Evolutionary conservation across 1,140 invertebrate genomes (phyloP).

Genomic region (Ostrea denselamellosa): DNA sequence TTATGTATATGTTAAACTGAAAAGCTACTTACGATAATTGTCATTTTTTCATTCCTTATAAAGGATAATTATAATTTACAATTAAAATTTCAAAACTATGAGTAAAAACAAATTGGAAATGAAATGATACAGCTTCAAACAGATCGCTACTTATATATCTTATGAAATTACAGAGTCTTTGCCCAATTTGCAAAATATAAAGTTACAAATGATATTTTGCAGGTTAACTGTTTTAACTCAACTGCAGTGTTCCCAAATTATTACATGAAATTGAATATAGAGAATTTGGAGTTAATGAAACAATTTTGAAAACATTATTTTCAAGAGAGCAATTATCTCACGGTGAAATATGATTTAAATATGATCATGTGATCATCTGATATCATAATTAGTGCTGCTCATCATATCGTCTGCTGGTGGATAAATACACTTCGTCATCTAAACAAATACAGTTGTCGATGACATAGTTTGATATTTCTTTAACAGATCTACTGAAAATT

Average conservation of each 20-base stretch:
- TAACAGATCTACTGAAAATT: background rate
- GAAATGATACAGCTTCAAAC: slow-evolving; percentile 32
- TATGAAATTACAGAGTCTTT: background rate
- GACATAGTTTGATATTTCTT: slow-evolving; percentile 25
- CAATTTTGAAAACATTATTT: slow-evolving; percentile 25
- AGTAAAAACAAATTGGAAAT: slow-evolving; percentile 31
- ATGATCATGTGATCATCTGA: slow-evolving; percentile 29
- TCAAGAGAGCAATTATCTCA: slow-evolving; percentile 21
- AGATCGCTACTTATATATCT: background rate
- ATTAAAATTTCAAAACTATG: slow-evolving; percentile 27
- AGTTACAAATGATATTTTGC: slow-evolving; percentile 38
- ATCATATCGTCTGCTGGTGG: background rate
- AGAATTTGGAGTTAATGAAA: slow-evolving; percentile 22
- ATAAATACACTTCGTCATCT: slow-evolving; percentile 10
- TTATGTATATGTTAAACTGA: background rate
- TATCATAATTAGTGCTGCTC: slow-evolving; percentile 29
- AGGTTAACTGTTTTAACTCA: slow-evolving; percentile 33
- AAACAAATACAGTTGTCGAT: background rate
- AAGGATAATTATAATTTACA: slow-evolving; percentile 34
- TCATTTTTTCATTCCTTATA: background rate
- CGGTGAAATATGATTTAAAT: slow-evolving; percentile 27
- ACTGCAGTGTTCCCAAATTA: slow-evolving; percentile 23
- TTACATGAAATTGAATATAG: slow-evolving; percentile 38
- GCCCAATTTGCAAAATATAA: slow-evolving; percentile 15
- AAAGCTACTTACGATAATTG: background rate